Percentiles rank a stretch among this genome's conserved stretches.
Evolutionary conservation across 2,113 vertebrate species (phyloP).

Genomic region (Podiceps cristatus): DNA sequence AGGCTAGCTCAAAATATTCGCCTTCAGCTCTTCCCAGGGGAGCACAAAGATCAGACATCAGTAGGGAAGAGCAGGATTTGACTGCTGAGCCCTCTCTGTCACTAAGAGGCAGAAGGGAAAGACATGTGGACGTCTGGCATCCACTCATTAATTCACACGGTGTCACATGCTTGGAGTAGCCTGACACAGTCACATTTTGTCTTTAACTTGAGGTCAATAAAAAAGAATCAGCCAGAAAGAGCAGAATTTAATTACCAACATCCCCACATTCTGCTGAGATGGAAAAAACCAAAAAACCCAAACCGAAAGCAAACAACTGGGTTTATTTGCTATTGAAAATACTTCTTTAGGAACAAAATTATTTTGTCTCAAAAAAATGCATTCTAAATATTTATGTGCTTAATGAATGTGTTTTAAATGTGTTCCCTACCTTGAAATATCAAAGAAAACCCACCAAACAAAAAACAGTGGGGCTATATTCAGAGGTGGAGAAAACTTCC

Average conservation of each 20-base stretch:
- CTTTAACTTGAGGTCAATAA: conserved; percentile 11
- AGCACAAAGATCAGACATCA: background rate
- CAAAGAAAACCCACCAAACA: rapidly evolving
- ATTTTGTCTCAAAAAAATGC: background rate
- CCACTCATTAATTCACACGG: background rate
- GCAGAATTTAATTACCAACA: background rate
- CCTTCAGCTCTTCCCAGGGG: background rate
- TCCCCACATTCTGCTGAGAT: background rate
- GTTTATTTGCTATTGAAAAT: background rate
- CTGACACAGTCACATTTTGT: conserved; percentile 14
- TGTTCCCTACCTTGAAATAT: background rate
- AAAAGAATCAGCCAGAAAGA: background rate
- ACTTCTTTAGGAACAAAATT: background rate
- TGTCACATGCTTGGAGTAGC: conserved; percentile 10
- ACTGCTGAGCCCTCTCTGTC: background rate
- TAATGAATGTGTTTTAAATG: background rate
- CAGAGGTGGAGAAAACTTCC: background rate
- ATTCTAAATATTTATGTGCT: background rate
- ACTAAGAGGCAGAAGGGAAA: background rate
- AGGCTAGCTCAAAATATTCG: background rate
- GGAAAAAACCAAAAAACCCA: background rate
- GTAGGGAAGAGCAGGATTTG: background rate
- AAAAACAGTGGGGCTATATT: background rate
- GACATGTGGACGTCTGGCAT: background rate
- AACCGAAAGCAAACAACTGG: background rate